Percentiles rank a stretch among this genome's conserved stretches.
phyloP scores from a whole-genome alignment of 2,113 vertebrate species.

The Phylloscopus whistleri region DNA sequence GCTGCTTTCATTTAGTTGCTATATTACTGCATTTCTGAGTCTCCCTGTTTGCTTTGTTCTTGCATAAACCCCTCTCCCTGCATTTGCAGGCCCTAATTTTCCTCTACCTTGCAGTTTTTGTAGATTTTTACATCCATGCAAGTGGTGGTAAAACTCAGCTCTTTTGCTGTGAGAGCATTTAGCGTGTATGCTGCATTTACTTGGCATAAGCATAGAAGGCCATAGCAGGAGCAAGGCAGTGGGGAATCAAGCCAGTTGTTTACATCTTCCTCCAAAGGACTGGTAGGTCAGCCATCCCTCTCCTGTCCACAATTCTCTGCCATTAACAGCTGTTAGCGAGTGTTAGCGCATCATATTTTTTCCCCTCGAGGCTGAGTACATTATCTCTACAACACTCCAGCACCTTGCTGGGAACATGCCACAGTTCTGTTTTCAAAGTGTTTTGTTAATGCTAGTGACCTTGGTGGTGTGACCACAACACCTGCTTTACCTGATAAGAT shows the following conservation, averaged over 20 bases:
- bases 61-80: neutral
- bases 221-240: neutral
- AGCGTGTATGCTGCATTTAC: neutral
- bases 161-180: neutral
- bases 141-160: neutral
- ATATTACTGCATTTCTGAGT: neutral
- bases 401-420: slow-evolving; percentile 31
- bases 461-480: slow-evolving; percentile 62
- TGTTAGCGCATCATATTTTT: slow-evolving; percentile 22
- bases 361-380: neutral
- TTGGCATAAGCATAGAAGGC: neutral
- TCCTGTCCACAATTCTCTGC: neutral
- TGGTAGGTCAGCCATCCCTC: slow-evolving; percentile 34
- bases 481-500: slow-evolving; percentile 66
- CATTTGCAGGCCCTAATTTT: neutral
- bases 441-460: slow-evolving; percentile 46
- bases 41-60: neutral
- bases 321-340: slow-evolving; percentile 25
- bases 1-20: neutral
- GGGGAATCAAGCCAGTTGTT: slow-evolving; percentile 36
- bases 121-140: neutral
- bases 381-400: slow-evolving; percentile 33
- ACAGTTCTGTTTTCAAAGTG: neutral
- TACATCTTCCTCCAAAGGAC: slow-evolving; percentile 4
- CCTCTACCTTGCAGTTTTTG: neutral